Base-by-base conservation (phyloP, 2,113 vertebrate species). In the Psammodynastes pulverulentus region DNA sequence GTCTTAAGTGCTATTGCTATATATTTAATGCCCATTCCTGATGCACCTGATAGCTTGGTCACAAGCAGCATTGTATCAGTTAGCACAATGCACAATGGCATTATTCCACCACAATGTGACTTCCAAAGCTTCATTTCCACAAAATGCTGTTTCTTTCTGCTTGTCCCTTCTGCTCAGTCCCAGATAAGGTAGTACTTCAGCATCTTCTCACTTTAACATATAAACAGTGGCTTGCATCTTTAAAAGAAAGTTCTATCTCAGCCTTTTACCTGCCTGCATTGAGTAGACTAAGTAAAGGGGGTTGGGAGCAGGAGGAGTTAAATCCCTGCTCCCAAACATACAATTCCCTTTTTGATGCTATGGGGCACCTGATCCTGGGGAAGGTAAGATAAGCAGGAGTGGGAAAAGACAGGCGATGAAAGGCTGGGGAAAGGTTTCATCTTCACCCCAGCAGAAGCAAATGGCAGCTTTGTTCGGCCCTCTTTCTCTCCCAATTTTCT, bases 301-400 rank as follows among this genome's bases (percentile, higher is more conserved):
- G 7, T 19, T 9, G 17, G 72, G 72, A 4, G 34, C 72, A 43
- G 72, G 34, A 23, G 34, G 72, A 79, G 72, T 79, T 79, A 54
- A 67, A 56, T 89, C 62, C 29, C 67, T 84, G 39, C 26, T 49
- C 12, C 34, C 45, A 67, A 39, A 21, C 4, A 13, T 86, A 87
- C 86, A 92, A 23, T 29, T 17, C 15, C 54, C 13, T 67, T 88
- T 92, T 88, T 88, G 58, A 92, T 91, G n/a, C 85, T 51, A 1
- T 1, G 19, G 15, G 72, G 48, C 86, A 88, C 58, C 51, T 39
- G 86, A 88, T 88, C 72, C 67, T 13, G 3, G 19, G 91, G 62
- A 92, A 89, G 91, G 91, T 92, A 88, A 92, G 43, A 67, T 48
- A 72, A 92, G 58, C 43, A 19, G 87, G 26, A 52, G 54, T 56